Conservation (phyloP, 1,140 invertebrate genomes). For the Calliphora vicina region DNA sequence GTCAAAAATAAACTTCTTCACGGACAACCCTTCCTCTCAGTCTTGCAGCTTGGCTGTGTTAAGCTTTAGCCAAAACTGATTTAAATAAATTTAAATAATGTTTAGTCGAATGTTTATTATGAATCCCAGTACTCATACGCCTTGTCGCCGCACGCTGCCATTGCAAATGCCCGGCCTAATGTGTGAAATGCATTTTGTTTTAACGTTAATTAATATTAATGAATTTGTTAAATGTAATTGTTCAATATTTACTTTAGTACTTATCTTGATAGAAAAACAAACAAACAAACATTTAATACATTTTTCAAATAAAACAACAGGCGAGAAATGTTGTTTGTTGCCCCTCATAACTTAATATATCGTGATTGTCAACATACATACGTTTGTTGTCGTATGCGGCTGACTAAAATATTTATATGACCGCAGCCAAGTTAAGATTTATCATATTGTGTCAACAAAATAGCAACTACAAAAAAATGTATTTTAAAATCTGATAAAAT, state of each 20-base stretch:
- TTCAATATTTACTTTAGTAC: conserved; percentile 9
- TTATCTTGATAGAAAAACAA: not conserved
- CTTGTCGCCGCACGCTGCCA: not conserved
- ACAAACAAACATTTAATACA: not conserved
- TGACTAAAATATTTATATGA: not conserved
- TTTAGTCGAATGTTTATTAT: too few relatives aligned
- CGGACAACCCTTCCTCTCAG: too few relatives aligned
- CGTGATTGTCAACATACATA: not conserved
- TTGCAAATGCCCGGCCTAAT: not conserved
- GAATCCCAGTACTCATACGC: not conserved
- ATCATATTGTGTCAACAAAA: not conserved
- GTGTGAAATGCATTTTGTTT: not conserved
- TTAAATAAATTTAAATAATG: too few relatives aligned
- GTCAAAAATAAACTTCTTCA: too few relatives aligned
- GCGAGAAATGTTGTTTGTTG: not conserved
- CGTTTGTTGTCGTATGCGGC: not conserved
- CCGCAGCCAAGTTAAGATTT: not conserved
- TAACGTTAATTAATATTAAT: conserved; percentile 7
- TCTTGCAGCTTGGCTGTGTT: too few relatives aligned
- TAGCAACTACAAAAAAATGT: too few relatives aligned
- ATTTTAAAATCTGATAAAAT: too few relatives aligned
- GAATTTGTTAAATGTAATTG: conserved; percentile 14
- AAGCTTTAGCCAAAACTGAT: too few relatives aligned
- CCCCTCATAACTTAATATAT: not conserved
- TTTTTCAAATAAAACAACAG: not conserved